Evolutionary conservation across 2,888 invertebrate species (phyloP), one percentile per base, ranked within the genome.

Genomic region (Listrodromus nycthemerus): DNA sequence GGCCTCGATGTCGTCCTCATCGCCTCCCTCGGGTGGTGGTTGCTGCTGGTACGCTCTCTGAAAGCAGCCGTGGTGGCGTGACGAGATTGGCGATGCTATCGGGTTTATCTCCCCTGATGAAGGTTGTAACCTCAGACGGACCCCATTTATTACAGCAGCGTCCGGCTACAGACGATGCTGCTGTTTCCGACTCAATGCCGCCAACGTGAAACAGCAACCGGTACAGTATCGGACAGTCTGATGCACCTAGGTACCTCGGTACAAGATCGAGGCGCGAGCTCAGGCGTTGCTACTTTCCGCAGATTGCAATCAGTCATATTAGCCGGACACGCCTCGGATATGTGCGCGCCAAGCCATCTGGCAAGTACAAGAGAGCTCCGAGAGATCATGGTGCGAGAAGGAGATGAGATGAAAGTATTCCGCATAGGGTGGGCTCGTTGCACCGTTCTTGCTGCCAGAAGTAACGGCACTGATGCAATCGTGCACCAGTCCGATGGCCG

Each of bases 1-100:
- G 80, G 76, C 45, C 41, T 61, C 37, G 27, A 61, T 55, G 69
- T 73, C 69, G 58, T 77, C 63, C 69, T 80, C 63, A 52, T 80
- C 45, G 37, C 55, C 66, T 67, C 48, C 41, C 45, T 52, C n/a
- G 5, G 24, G 41, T 71, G 66, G 33, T 37, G 37, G 77, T 63
- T 80, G 70, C 30, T 65, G 50, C 48, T 55, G 52, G 71, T 63
- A 69, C 30, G 16, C 16, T 55, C 30, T 41, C 27, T 66, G 65
- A 24, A 21, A 50, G 58, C 66, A 75, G 76, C 55, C 88, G 82
- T 85, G 87, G 87, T 88, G 88, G 87, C 89, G 89, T 90, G 91
- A 89, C 90, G 90, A 90, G 90, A 91, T 91, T 90, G 90, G 86
- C 87, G 89, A 90, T 91, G 88, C 88, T 91, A 91, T 92, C 91